phyloP scores from a whole-genome alignment of 2,113 vertebrate genomes.

The Pseudonaja textilis region DNA sequence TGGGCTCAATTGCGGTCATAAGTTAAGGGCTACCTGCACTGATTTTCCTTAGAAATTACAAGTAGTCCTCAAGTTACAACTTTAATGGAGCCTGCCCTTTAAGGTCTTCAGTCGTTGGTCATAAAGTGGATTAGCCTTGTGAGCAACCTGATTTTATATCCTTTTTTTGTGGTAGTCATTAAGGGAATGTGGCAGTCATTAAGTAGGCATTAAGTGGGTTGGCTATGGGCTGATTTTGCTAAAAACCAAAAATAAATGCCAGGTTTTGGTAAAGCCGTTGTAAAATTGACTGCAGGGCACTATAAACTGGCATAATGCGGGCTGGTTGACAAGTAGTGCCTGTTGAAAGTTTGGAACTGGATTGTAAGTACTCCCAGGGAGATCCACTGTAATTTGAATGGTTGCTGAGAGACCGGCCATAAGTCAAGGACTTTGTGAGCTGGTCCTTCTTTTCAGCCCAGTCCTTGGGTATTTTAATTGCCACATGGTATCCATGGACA shows the following conservation, averaged over 20 bases:
- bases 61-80: neutral
- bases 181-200: neutral
- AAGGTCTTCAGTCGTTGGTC: neutral
- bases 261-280: too few relatives aligned
- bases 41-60: neutral
- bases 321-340: too few relatives aligned
- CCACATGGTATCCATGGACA: neutral
- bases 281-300: too few relatives aligned
- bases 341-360: too few relatives aligned
- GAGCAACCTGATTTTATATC: neutral
- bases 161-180: neutral
- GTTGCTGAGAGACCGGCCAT: too few relatives aligned
- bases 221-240: neutral
- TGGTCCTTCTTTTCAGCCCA: neutral
- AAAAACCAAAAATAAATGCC: too few relatives aligned
- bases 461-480: neutral
- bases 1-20: neutral
- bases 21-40: neutral
- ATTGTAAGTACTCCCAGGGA: too few relatives aligned
- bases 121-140: too few relatives aligned
- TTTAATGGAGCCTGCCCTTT: neutral
- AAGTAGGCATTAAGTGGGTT: neutral
- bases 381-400: too few relatives aligned
- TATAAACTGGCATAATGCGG: too few relatives aligned
- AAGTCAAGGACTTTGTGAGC: neutral